Evolutionary conservation across 35 echinoderm and acorn worm genomes (phyloP).

Genomic region (Stichopus chloronotus): DNA sequence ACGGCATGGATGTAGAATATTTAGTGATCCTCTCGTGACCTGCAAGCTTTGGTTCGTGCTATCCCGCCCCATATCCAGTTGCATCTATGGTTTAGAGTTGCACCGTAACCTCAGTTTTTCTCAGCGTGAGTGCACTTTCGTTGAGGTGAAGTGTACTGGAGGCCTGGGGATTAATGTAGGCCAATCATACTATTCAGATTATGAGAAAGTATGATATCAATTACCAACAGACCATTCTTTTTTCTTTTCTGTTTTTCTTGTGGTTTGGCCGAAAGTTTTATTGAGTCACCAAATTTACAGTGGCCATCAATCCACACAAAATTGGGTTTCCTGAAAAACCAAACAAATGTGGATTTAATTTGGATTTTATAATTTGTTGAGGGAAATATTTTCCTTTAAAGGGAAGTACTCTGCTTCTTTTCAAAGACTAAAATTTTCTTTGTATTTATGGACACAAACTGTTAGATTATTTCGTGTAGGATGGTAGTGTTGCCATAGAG

Average conservation of each 20-base stretch:
- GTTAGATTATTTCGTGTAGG: too few relatives aligned
- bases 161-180: slow-evolving; percentile 17
- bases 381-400: too few relatives aligned
- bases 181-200: not conserved
- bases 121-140: slow-evolving; percentile 34
- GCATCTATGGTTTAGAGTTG: slow-evolving; percentile 2
- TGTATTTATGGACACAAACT: too few relatives aligned
- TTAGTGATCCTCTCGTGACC: not conserved
- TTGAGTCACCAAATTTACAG: not conserved
- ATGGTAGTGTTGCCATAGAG: too few relatives aligned
- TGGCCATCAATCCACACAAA: not conserved
- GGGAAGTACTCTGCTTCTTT: too few relatives aligned
- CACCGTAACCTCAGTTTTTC: not conserved
- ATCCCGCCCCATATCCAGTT: slow-evolving; percentile 29
- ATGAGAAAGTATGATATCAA: not conserved
- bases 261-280: not conserved
- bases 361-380: too few relatives aligned
- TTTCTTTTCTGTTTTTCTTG: not conserved
- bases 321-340: not conserved
- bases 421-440: too few relatives aligned
- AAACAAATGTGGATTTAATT: not conserved
- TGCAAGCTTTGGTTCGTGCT: not conserved
- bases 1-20: not conserved
- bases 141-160: slow-evolving; percentile 22
- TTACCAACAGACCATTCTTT: not conserved